phyloP scores from a whole-genome alignment of 1,140 invertebrate genomes.

The Aphaenogaster ashmeadi region DNA sequence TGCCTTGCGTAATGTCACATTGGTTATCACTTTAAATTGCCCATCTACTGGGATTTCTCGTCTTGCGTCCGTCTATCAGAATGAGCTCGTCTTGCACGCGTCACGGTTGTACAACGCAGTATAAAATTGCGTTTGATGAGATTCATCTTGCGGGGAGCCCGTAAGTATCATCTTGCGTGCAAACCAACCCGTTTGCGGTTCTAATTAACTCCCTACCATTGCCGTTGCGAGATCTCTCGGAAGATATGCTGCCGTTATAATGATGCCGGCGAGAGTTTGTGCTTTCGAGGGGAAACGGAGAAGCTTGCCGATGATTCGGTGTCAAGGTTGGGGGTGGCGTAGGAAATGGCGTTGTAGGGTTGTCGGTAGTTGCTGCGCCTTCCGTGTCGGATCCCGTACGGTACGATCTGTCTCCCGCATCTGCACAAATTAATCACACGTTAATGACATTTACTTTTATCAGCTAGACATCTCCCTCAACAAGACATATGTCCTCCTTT shows the following conservation, averaged over 20 bases:
- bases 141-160: slow-evolving; percentile 63
- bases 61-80: slow-evolving; percentile 18
- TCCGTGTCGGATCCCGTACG: slow-evolving; percentile 89
- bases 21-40: slow-evolving; percentile 34
- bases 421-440: slow-evolving; percentile 78
- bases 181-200: slow-evolving; percentile 55
- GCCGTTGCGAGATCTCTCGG: slow-evolving; percentile 81
- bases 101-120: slow-evolving; percentile 19
- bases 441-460: slow-evolving; percentile 36
- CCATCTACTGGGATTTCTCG: not conserved
- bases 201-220: slow-evolving; percentile 79
- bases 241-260: slow-evolving; percentile 84
- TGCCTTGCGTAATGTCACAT: not conserved
- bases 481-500: not conserved
- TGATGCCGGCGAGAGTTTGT: slow-evolving; percentile 88
- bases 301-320: slow-evolving; percentile 89
- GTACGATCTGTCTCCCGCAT: slow-evolving; percentile 88
- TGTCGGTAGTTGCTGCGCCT: slow-evolving; percentile 87
- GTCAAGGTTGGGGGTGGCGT: slow-evolving; percentile 86
- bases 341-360: slow-evolving; percentile 86
- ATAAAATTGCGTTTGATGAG: slow-evolving; percentile 60
- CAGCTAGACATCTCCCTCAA: not conserved
- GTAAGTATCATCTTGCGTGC: slow-evolving; percentile 66
- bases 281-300: slow-evolving; percentile 90
- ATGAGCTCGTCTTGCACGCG: slow-evolving; percentile 24